phyloP scores from a whole-genome alignment of 2,797 vertebrate genomes.

The Harpagifer antarcticus region DNA sequence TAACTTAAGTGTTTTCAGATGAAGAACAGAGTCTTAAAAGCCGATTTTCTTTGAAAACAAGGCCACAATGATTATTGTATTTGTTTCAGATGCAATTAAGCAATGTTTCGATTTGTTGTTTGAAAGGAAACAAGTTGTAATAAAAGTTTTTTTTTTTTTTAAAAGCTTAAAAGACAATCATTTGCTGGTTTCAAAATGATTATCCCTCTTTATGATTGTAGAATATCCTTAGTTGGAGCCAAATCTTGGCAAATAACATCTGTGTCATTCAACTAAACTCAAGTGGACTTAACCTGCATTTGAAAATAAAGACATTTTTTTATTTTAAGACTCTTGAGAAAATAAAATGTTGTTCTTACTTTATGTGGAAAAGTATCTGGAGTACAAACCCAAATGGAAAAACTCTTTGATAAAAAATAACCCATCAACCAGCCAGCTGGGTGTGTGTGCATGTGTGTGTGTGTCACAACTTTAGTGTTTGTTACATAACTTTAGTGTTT shows the following conservation, averaged over 20 bases:
- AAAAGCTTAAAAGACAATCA: too few species aligned
- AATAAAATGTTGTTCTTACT: background rate
- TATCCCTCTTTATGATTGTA: background rate
- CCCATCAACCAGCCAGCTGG: slow-evolving; percentile 70
- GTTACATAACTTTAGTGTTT: slow-evolving; percentile 32
- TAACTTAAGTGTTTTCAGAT: background rate
- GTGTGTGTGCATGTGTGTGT: too few species aligned
- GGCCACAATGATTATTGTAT: background rate
- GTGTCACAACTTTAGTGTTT: slow-evolving; percentile 21
- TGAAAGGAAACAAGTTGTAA: background rate
- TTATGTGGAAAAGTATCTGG: slow-evolving; percentile 5
- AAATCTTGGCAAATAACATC: background rate
- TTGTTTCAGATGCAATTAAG: background rate
- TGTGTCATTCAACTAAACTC: background rate
- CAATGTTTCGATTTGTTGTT: background rate
- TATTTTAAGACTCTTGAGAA: slow-evolving; percentile 36
- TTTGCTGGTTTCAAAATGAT: background rate
- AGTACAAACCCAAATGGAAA: slow-evolving; percentile 16
- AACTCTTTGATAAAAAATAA: slow-evolving; percentile 12
- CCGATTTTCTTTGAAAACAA: slow-evolving; percentile 1
- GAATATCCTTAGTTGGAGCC: background rate
- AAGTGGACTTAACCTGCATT: background rate
- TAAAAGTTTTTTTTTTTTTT: too few species aligned
- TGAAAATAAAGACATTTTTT: background rate
- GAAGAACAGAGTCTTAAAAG: slow-evolving; percentile 6